Evolutionary conservation across 2,888 invertebrate genomes (phyloP).

Genomic region (Taenaris catops): DNA sequence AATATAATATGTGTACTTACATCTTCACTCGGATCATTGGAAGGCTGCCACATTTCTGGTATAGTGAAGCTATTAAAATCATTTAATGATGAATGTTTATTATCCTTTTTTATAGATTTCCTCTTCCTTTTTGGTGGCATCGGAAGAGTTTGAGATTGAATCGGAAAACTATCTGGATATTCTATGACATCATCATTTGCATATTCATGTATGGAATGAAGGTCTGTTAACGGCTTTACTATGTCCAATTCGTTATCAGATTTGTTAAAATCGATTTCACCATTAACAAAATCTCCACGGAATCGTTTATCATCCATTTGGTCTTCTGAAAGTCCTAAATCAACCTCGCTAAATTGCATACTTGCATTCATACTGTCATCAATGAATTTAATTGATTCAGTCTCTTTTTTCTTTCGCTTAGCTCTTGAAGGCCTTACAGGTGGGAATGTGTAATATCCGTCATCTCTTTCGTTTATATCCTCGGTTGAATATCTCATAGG

Average conservation of each 20-base stretch:
- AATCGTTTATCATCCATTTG: conserved; percentile 55
- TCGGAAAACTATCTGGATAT: conserved; percentile 70
- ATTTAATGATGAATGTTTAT: conserved; percentile 54
- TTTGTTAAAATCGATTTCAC: conserved; percentile 42
- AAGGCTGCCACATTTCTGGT: conserved; percentile 47
- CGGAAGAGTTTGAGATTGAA: conserved; percentile 65
- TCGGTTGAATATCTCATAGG: conserved; percentile 56
- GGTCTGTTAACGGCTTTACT: conserved; percentile 48
- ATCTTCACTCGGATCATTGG: conserved; percentile 48
- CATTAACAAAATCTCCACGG: conserved; percentile 32
- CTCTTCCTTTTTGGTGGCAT: conserved; percentile 69
- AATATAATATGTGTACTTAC: too few relatives aligned
- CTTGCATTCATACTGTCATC: conserved; percentile 63
- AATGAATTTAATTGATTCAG: conserved; percentile 57
- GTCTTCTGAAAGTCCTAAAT: conserved; percentile 68
- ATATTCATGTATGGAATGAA: conserved; percentile 66
- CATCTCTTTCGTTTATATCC: conserved; percentile 68
- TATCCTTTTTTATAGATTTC: conserved; percentile 44
- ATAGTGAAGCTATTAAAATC: conserved; percentile 48
- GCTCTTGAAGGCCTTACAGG: conserved; percentile 79
- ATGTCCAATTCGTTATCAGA: conserved; percentile 42
- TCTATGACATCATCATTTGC: conserved; percentile 74
- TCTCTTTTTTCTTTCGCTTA: conserved; percentile 70
- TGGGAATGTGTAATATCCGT: conserved; percentile 75
- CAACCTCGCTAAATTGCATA: conserved; percentile 68